These are phyloP conservation scores for Lacerta viridis DNA, from an alignment of 2,797 vertebrate species.

Conservation along the genomic window DNA sequence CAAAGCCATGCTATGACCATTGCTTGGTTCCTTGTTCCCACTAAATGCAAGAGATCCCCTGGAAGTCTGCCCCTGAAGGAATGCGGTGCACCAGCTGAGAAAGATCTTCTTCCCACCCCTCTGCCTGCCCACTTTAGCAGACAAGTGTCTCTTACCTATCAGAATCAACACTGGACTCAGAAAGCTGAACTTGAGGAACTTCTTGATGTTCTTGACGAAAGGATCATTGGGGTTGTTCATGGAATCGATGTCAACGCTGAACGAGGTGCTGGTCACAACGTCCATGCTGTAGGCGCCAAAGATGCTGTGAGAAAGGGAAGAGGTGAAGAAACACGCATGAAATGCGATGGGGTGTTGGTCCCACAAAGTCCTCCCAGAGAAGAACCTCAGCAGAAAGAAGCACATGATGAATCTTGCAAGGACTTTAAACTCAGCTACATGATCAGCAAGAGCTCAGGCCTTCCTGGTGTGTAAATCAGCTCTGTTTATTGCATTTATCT, in stretches of 20 bases:
- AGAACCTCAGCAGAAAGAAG: neutral
- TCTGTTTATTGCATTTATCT: neutral
- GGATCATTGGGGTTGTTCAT: conserved; percentile 84
- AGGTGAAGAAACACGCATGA: neutral
- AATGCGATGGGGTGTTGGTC: neutral
- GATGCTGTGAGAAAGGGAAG: conserved; percentile 31
- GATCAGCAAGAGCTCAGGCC: too few species aligned
- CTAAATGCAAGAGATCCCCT: too few species aligned
- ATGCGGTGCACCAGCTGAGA: too few species aligned
- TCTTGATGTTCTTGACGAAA: conserved; percentile 84
- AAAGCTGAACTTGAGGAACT: conserved; percentile 80
- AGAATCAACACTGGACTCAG: conserved; percentile 74
- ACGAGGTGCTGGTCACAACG: conserved; percentile 84
- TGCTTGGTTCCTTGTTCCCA: too few species aligned
- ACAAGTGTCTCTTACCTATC: conserved; percentile 61
- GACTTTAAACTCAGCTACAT: neutral
- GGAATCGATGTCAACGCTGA: conserved; percentile 83
- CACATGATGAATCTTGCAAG: neutral
- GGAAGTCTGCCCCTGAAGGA: too few species aligned
- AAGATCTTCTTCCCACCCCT: too few species aligned
- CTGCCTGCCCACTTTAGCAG: neutral
- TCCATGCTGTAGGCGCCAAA: conserved; percentile 88
- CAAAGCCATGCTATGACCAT: too few species aligned
- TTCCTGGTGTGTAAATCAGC: neutral
- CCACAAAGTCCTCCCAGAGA: neutral